Conservation (phyloP, 2,113 vertebrate species). For the Sinosuthora webbiana region DNA sequence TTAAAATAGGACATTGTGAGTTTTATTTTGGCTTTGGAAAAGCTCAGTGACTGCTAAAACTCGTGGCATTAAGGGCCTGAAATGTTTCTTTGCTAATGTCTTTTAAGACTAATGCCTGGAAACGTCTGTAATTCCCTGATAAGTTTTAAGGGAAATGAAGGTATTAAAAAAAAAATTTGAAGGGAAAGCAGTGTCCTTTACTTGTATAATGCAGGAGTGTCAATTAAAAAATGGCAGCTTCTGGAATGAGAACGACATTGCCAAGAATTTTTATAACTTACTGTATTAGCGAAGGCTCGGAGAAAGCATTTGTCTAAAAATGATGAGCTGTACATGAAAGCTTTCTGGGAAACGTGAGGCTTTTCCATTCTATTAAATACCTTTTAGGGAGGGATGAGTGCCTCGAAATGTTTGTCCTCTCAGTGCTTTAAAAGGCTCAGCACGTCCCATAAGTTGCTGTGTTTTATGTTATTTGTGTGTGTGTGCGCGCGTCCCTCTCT, state of each 20-base stretch:
- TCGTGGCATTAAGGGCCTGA: neutral
- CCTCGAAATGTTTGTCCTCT: neutral
- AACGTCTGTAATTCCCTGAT: neutral
- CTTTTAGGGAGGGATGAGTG: neutral
- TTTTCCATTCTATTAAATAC: neutral
- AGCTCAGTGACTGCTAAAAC: neutral
- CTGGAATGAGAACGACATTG: neutral
- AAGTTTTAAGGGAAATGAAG: neutral
- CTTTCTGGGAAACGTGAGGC: conserved; percentile 5
- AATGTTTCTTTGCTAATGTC: neutral
- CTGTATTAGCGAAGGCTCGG: neutral
- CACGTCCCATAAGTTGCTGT: neutral
- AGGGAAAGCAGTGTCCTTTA: neutral
- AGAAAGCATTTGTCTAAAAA: neutral
- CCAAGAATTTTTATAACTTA: neutral
- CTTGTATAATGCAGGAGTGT: neutral
- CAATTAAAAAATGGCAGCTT: neutral
- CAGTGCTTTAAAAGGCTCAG: neutral
- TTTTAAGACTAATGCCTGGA: neutral
- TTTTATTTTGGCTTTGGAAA: neutral
- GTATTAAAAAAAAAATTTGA: neutral
- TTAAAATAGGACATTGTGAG: neutral
- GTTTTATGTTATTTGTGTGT: neutral
- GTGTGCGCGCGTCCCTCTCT: neutral
- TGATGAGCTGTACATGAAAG: neutral